Evolutionary conservation across 1,140 invertebrate genomes (phyloP).

Genomic region (Macrosteles quadrilineatus): DNA sequence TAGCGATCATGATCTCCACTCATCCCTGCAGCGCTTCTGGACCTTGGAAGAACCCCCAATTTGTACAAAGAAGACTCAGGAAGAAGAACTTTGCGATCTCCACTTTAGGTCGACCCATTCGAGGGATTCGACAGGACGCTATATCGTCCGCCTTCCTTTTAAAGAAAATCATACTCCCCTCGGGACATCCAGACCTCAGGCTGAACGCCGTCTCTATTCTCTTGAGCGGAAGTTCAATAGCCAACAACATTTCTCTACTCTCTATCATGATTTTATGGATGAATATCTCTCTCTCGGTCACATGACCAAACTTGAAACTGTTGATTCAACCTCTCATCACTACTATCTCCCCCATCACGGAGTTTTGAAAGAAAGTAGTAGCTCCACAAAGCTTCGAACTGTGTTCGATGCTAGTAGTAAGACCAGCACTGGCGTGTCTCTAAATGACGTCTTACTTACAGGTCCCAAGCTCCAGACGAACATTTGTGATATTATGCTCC

Average conservation of each 20-base stretch:
- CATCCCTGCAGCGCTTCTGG: background rate
- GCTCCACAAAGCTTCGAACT: slow-evolving; percentile 46
- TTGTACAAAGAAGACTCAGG: no score
- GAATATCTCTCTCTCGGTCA: slow-evolving; percentile 38
- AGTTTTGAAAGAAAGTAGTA: slow-evolving; percentile 42
- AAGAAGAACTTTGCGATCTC: background rate
- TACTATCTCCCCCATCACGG: slow-evolving; percentile 45
- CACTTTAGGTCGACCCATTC: background rate
- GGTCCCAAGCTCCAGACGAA: slow-evolving; percentile 52
- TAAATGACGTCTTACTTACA: slow-evolving; percentile 49
- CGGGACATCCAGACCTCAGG: background rate
- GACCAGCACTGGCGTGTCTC: slow-evolving; percentile 45
- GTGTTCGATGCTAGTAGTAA: slow-evolving; percentile 50
- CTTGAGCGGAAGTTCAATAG: background rate
- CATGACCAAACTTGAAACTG: slow-evolving; percentile 36
- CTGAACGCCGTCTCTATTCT: background rate
- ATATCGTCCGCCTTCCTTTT: background rate
- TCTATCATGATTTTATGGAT: slow-evolving; percentile 43
- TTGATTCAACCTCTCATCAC: background rate
- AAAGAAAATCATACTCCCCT: background rate
- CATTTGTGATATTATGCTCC: slow-evolving; percentile 49
- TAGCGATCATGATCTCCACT: background rate
- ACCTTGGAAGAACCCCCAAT: background rate
- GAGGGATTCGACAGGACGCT: background rate
- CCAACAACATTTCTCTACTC: background rate